A percentile compares a stretch with the other conserved stretches of the same genome.
phyloP scores from a whole-genome alignment of 2,797 vertebrate genomes.

The Zenarchopterus dispar region DNA sequence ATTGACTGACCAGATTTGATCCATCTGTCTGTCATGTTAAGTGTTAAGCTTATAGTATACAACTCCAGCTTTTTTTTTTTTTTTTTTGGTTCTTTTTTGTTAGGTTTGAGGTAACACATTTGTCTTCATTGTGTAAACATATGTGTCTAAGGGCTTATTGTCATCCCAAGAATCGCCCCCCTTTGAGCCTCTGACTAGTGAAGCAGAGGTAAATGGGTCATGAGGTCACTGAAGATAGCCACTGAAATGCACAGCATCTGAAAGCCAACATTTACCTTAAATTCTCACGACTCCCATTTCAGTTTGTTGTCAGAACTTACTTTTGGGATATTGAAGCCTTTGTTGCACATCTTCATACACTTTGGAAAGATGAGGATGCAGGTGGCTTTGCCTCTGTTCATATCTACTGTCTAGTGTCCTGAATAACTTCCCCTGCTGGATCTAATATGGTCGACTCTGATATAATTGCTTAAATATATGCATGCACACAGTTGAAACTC shows the following conservation, averaged over 20 bases:
- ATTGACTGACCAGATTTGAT: too few species aligned
- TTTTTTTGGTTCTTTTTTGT: too few species aligned
- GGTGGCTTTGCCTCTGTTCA: conserved; percentile 26
- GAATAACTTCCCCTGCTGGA: conserved; percentile 47
- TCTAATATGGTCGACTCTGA: conserved; percentile 47
- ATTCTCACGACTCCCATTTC: conserved; percentile 63
- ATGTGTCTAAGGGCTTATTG: neutral
- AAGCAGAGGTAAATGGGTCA: conserved; percentile 39
- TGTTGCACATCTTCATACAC: neutral
- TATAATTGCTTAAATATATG: conserved; percentile 62
- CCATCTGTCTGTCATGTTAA: too few species aligned
- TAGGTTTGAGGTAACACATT: too few species aligned
- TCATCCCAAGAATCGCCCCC: conserved; percentile 5
- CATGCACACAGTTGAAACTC: conserved; percentile 31
- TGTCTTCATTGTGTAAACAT: too few species aligned
- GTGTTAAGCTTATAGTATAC: too few species aligned
- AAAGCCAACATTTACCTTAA: conserved; percentile 61
- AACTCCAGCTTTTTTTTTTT: too few species aligned
- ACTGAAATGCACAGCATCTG: conserved; percentile 54
- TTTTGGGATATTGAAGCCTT: neutral
- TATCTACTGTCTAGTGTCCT: conserved; percentile 12
- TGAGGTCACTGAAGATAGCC: conserved; percentile 41
- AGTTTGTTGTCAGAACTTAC: neutral
- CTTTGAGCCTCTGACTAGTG: conserved; percentile 13
- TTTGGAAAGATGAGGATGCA: conserved; percentile 10